These are phyloP conservation scores for Drosophila prolongata DNA, from an alignment of 2,888 invertebrate species.

Conservation along the genomic window DNA sequence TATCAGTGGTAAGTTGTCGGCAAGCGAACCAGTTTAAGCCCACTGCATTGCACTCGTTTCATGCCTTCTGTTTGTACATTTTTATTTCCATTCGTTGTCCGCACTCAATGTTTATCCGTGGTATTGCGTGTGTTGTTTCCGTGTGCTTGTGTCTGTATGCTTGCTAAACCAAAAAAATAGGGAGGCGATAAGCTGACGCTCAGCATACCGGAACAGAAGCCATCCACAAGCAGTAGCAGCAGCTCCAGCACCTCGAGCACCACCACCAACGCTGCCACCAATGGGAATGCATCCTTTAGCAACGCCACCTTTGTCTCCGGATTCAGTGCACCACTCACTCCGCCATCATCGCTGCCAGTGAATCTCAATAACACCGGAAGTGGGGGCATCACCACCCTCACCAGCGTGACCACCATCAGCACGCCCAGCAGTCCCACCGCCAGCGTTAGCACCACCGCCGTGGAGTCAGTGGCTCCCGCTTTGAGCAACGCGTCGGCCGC, in stretches of 20 bases:
- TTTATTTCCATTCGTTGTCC: slow-evolving; percentile 61
- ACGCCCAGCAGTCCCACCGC: slow-evolving; percentile 57
- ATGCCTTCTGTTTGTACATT: slow-evolving; percentile 67
- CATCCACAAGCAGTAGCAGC: slow-evolving; percentile 75
- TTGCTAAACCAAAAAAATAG: slow-evolving; percentile 81
- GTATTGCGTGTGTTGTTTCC: slow-evolving; percentile 43
- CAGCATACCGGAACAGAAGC: slow-evolving; percentile 87
- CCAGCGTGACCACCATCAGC: slow-evolving; percentile 68
- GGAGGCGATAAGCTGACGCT: slow-evolving; percentile 90
- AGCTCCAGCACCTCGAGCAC: slow-evolving; percentile 51
- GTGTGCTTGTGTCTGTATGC: slow-evolving; percentile 39
- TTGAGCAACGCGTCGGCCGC: slow-evolving; percentile 80
- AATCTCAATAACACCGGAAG: slow-evolving; percentile 57
- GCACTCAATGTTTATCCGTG: slow-evolving; percentile 61
- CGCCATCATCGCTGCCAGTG: slow-evolving; percentile 60
- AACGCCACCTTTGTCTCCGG: slow-evolving; percentile 81
- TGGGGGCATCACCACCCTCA: slow-evolving; percentile 36
- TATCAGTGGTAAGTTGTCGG: slow-evolving; percentile 89
- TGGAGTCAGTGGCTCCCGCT: slow-evolving; percentile 58
- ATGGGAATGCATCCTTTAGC: slow-evolving; percentile 60
- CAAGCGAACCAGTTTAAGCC: slow-evolving; percentile 60
- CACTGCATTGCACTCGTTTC: slow-evolving; percentile 66
- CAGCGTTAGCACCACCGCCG: slow-evolving; percentile 45
- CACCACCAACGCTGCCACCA: slow-evolving; percentile 31
- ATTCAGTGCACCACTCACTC: slow-evolving; percentile 64